A percentile compares a stretch with the other conserved stretches of the same genome.
Evolutionary conservation across 2,888 invertebrate species (phyloP).

Genomic region (Acleris holmiana): DNA sequence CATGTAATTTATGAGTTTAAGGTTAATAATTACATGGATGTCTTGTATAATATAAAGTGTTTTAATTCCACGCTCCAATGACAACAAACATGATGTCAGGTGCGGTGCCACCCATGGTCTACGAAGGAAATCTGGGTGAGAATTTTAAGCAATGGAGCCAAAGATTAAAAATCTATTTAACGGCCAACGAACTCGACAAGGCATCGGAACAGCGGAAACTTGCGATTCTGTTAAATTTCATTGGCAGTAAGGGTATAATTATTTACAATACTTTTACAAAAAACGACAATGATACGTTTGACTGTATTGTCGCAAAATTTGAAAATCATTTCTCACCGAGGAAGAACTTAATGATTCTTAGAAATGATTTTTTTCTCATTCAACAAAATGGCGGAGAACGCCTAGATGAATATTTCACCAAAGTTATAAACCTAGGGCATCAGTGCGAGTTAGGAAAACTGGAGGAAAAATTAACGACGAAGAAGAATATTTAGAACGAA

Average conservation of each 20-base stretch:
- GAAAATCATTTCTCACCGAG: conserved; percentile 6
- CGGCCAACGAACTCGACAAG: not conserved
- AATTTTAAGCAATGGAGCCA: not conserved
- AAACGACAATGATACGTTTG: not conserved
- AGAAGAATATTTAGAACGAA: too few relatives aligned
- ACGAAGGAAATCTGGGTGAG: too few relatives aligned
- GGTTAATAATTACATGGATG: too few relatives aligned
- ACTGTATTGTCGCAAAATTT: not conserved
- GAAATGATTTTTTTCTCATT: conserved; percentile 6
- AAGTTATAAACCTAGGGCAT: conserved; percentile 1
- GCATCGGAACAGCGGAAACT: not conserved
- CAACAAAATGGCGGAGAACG: conserved; percentile 11
- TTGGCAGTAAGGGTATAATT: too few relatives aligned
- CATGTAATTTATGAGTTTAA: too few relatives aligned
- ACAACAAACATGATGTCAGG: too few relatives aligned
- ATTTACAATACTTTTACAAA: not conserved
- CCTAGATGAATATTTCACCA: conserved; percentile 10
- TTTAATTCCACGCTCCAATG: too few relatives aligned
- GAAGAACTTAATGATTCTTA: conserved; percentile 5
- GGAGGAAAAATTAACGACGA: not conserved
- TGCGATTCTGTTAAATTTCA: not conserved
- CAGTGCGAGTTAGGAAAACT: conserved; percentile 2
- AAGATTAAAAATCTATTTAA: conserved; percentile 1
- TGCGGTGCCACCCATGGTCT: too few relatives aligned
- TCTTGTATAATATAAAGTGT: too few relatives aligned